Conservation (phyloP, 2,113 vertebrate genomes). For the Acanthochromis polyacanthus region DNA sequence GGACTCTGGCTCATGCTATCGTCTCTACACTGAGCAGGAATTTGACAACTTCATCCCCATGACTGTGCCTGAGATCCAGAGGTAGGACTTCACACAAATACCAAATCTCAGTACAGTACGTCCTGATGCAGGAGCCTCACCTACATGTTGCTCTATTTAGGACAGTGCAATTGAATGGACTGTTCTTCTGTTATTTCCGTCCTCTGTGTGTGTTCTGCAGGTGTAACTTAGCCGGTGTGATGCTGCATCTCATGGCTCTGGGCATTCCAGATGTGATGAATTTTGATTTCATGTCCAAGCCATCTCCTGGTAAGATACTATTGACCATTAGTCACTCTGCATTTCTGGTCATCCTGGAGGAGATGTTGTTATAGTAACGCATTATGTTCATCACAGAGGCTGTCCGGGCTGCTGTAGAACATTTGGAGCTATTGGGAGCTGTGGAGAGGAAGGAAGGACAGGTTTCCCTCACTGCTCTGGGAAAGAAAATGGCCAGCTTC, state of each 20-base stretch:
- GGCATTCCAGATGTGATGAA: conserved; percentile 92
- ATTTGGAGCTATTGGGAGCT: conserved; percentile 93
- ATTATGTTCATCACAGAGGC: conserved; percentile 84
- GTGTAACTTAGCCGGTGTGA: conserved; percentile 93
- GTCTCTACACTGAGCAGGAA: conserved; percentile 95
- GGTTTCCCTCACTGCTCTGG: conserved; percentile 88
- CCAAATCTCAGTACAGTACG: too few relatives aligned
- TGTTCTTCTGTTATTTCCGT: not conserved
- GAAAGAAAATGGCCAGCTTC: conserved; percentile 96
- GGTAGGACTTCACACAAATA: conserved; percentile 77
- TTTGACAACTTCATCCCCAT: conserved; percentile 92
- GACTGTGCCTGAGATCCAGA: conserved; percentile 96
- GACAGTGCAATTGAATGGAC: conserved; percentile 37
- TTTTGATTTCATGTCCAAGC: conserved; percentile 98
- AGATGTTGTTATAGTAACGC: not conserved
- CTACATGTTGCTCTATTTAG: conserved; percentile 1
- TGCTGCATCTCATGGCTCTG: conserved; percentile 94
- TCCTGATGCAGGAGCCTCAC: not conserved
- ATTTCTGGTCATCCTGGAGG: not conserved
- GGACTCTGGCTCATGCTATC: conserved; percentile 91
- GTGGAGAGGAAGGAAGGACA: conserved; percentile 89
- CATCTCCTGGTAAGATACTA: conserved; percentile 89
- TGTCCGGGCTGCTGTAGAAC: conserved; percentile 88
- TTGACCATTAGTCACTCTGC: not conserved
- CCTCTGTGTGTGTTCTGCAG: conserved; percentile 70